Evolutionary conservation across 2,888 invertebrate genomes (phyloP).

Genomic region (Criorhina ranunculi): DNA sequence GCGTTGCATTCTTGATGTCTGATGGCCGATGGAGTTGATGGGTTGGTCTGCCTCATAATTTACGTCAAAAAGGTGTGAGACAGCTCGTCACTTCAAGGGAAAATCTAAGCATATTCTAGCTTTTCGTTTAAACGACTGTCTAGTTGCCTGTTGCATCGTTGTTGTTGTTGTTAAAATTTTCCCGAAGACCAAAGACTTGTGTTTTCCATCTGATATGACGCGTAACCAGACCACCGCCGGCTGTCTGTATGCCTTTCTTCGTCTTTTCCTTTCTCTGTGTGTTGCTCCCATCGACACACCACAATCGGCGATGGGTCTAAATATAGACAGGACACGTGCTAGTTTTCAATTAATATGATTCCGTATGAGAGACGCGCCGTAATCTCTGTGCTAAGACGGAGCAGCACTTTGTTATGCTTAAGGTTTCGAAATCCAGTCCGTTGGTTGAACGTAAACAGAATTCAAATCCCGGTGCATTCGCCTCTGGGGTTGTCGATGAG

Average conservation of each 20-base stretch:
- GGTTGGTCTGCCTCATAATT: slow-evolving; percentile 13
- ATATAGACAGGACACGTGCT: slow-evolving; percentile 76
- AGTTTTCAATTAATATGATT: slow-evolving; percentile 76
- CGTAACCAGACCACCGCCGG: slow-evolving; percentile 67
- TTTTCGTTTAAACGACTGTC: slow-evolving; percentile 29
- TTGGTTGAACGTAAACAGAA: slow-evolving; percentile 69
- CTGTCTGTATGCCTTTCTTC: slow-evolving; percentile 47
- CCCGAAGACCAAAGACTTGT: slow-evolving; percentile 36
- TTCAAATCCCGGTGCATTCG: slow-evolving; percentile 67
- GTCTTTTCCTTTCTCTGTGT: slow-evolving; percentile 8
- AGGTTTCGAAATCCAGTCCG: slow-evolving; percentile 74
- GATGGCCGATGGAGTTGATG: slow-evolving; percentile 4
- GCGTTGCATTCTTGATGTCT: neutral
- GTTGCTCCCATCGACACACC: slow-evolving; percentile 24
- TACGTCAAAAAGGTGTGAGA: slow-evolving; percentile 48
- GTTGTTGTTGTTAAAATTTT: neutral
- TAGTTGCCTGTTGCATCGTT: slow-evolving; percentile 6
- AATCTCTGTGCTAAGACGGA: slow-evolving; percentile 64
- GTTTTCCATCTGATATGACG: slow-evolving; percentile 63
- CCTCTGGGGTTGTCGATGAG: slow-evolving; percentile 29
- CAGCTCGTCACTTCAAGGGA: slow-evolving; percentile 43
- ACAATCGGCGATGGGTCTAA: slow-evolving; percentile 48
- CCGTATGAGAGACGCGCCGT: slow-evolving; percentile 71
- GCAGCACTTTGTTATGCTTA: slow-evolving; percentile 74
- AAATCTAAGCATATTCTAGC: slow-evolving; percentile 32